Percentiles rank a stretch among this genome's conserved stretches.
Evolutionary conservation across 2,888 invertebrate genomes (phyloP).

Genomic region (Trissolcus japonicus): DNA sequence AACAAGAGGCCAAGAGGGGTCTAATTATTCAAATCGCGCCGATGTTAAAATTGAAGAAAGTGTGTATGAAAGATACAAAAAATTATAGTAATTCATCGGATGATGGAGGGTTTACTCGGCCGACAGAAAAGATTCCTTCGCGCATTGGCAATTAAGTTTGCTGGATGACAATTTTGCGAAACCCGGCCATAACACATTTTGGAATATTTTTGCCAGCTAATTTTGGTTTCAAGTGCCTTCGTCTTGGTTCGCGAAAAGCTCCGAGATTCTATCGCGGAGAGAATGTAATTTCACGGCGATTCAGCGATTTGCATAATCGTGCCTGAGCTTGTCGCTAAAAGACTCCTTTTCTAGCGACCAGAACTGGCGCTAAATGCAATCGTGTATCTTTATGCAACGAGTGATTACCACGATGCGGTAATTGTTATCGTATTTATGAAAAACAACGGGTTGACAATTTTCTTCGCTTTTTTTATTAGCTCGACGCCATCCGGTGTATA

Average conservation of each 20-base stretch:
- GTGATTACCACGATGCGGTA: constrained; percentile 10
- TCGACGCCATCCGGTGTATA: background rate
- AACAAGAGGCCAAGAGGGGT: too few relatives aligned
- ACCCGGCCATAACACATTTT: constrained; percentile 4
- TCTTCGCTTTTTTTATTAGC: too few relatives aligned
- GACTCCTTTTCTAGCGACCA: too few relatives aligned
- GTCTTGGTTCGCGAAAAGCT: constrained; percentile 47
- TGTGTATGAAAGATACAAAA: background rate
- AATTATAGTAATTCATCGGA: background rate
- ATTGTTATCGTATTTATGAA: constrained; percentile 14
- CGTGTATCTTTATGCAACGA: constrained; percentile 18
- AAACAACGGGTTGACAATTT: background rate
- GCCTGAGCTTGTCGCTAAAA: constrained; percentile 39
- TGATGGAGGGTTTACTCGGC: too few relatives aligned
- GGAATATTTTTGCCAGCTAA: constrained; percentile 1
- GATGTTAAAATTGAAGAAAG: background rate
- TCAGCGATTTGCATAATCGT: constrained; percentile 66
- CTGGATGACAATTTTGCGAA: too few relatives aligned
- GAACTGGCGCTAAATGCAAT: background rate
- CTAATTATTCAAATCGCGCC: too few relatives aligned
- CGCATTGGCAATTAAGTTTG: too few relatives aligned
- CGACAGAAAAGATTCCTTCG: too few relatives aligned
- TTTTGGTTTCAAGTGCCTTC: background rate
- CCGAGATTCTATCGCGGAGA: constrained; percentile 59
- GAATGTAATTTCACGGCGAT: constrained; percentile 65